phyloP scores from a whole-genome alignment of 2,113 vertebrate species.

The Hydrolagus affinis region DNA sequence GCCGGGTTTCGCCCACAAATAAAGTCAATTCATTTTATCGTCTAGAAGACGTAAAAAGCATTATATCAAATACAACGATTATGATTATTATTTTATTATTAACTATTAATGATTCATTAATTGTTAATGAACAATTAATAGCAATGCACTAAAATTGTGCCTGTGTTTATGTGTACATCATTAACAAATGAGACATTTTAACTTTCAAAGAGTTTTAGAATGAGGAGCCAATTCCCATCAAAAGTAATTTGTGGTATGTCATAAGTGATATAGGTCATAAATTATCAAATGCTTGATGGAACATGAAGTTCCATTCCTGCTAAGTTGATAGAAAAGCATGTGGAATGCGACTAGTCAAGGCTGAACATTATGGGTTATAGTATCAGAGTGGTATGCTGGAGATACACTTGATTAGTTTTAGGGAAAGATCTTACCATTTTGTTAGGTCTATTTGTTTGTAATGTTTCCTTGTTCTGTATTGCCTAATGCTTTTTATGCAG shows the following conservation, averaged over 20 bases:
- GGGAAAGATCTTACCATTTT: background rate
- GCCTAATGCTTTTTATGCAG: background rate
- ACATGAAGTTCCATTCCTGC: no score
- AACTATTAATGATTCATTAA: no score
- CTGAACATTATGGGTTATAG: background rate
- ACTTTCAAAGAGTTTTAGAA: background rate
- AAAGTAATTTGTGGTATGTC: background rate
- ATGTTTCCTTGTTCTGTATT: background rate
- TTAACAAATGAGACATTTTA: no score
- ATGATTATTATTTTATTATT: no score
- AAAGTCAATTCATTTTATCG: no score
- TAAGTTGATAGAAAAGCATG: background rate
- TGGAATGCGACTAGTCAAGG: background rate
- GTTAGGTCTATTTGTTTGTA: background rate
- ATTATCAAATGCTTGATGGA: background rate
- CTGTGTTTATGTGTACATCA: no score
- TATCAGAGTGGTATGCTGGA: background rate
- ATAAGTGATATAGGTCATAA: background rate
- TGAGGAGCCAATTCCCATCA: background rate
- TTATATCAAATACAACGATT: no score
- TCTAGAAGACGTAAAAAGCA: no score
- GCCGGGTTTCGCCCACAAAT: no score
- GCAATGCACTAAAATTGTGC: no score
- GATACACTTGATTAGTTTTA: background rate
- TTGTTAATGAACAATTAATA: no score